These are phyloP conservation scores for Ruditapes philippinarum DNA, from an alignment of 1,140 invertebrate species.

Conservation along the genomic window DNA sequence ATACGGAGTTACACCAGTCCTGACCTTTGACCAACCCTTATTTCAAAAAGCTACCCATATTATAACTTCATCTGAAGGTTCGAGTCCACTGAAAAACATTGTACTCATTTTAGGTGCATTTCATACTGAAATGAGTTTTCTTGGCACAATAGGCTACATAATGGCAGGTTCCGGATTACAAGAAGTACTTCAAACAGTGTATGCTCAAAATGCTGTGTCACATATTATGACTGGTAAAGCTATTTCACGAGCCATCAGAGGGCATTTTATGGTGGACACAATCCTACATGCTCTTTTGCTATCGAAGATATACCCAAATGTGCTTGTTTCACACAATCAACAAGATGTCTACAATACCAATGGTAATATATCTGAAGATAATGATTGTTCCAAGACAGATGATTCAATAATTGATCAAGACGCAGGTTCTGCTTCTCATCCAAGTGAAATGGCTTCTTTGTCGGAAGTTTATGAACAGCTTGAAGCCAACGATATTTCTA, in stretches of 20 bases:
- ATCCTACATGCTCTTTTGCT: constrained; percentile 80
- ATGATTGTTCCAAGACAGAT: constrained; percentile 3
- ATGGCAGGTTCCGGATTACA: constrained; percentile 58
- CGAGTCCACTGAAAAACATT: neutral
- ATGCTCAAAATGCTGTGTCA: constrained; percentile 66
- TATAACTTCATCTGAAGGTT: neutral
- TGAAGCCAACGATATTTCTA: too few relatives aligned
- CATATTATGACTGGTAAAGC: constrained; percentile 85
- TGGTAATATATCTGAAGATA: constrained; percentile 40
- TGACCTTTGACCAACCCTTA: constrained; percentile 2
- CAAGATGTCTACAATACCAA: neutral
- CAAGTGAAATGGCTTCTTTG: too few relatives aligned
- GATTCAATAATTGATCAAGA: too few relatives aligned
- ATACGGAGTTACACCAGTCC: neutral
- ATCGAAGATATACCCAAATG: constrained; percentile 82
- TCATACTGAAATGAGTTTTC: constrained; percentile 70
- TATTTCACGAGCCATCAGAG: constrained; percentile 67
- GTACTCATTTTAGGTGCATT: constrained; percentile 66
- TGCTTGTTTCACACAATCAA: constrained; percentile 4
- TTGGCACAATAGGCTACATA: constrained; percentile 67
- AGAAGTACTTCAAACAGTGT: constrained; percentile 69
- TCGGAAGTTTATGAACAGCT: too few relatives aligned
- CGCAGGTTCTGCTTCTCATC: too few relatives aligned
- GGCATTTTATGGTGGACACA: constrained; percentile 73
- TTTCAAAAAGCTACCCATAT: neutral